Evolutionary conservation across 92 coral and sea anemone species (phyloP), one percentile per base, ranked within the genome.

Genomic region (Chrysogorgia sp.): DNA sequence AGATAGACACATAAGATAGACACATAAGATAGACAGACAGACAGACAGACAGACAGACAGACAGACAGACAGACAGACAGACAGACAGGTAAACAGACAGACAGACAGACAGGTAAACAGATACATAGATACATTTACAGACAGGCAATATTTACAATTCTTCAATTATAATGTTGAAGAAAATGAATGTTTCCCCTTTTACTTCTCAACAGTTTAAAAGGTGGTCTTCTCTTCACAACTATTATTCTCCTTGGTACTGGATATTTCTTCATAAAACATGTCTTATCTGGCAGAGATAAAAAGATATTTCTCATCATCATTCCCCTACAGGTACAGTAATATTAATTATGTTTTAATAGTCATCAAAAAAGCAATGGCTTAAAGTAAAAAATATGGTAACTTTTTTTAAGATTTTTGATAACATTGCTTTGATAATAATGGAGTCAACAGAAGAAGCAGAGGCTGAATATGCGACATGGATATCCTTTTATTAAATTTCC

Each of bases 381-480:
- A 19, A n/a, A n/a, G n/a, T n/a, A n/a, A n/a, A n/a, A n/a, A n/a
- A n/a, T n/a, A n/a, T n/a, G n/a, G n/a, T 1, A 1, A 0, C 14
- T 25, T 57, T 60, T 26, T 35, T 35, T 10, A 63, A 94, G 98
- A 94, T 94, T 71, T 85, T 94, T 50, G 98, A 96, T 43, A 94
- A 94, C 72, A 86, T 96, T 29, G 98, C 98, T 5, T 96, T 91
- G 84, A 94, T 94, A 77, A 96, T 94, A 71, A 94, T 94, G 98
- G 97, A 89, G 53, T 89, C 97, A 19, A 94, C 98, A 34, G 98
- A 94, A 81, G 97, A 92, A 75, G 98, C 98, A 10, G 87, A 84
- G 68, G 86, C 80, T 1, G 93, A 88, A 63, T 94, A 94, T 58
- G 75, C 92, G 23, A 94, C 94, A 22, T 94, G 98, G 98, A 92